These are phyloP conservation scores for Palaemon carinicauda DNA, from an alignment of 1,140 invertebrate genomes.

Conservation along the genomic window DNA sequence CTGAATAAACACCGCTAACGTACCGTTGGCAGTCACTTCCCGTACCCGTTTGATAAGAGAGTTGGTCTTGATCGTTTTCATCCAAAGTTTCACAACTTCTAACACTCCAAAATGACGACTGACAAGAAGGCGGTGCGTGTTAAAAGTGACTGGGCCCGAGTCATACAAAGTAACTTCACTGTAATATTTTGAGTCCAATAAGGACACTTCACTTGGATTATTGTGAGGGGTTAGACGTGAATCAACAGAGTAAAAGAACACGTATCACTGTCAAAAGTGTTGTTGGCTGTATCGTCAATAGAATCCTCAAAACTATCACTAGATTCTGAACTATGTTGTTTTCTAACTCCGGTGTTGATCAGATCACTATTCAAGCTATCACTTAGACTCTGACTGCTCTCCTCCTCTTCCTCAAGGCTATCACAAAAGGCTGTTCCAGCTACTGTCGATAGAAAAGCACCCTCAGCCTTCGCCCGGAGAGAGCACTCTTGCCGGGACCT, in stretches of 20 bases:
- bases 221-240: background rate
- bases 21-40: background rate
- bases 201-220: background rate
- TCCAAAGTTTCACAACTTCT: background rate
- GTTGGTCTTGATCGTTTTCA: background rate
- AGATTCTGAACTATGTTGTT: background rate
- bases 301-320: conserved; percentile 24
- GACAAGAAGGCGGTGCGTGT: background rate
- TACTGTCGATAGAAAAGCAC: background rate
- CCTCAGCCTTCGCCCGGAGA: background rate
- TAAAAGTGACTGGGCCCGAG: conserved; percentile 28
- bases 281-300: background rate
- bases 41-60: background rate
- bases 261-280: conserved; percentile 29
- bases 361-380: background rate
- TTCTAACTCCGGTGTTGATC: background rate
- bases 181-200: background rate
- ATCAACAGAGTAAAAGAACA: conserved; percentile 43
- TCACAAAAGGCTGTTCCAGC: background rate
- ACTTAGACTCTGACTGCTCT: background rate
- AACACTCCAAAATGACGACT: background rate
- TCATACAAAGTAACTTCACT: conserved; percentile 39
- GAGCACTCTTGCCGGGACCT: background rate
- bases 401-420: conserved; percentile 13
- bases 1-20: background rate